Evolutionary conservation across 2,113 vertebrate species (phyloP).

Genomic region (Lycocorax pyrrhopterus): DNA sequence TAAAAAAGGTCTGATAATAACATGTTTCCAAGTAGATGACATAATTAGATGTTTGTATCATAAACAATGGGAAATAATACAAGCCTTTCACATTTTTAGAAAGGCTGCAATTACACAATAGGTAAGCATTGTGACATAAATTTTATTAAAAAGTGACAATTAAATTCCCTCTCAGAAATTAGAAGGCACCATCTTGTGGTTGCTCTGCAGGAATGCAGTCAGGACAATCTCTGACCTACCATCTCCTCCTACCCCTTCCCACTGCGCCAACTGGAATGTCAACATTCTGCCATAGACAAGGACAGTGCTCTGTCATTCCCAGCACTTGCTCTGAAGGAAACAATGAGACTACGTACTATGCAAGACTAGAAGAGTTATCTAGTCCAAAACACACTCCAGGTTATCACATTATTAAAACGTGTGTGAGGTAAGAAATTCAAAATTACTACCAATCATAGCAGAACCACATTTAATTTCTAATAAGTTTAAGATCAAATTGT

Average conservation of each 20-base stretch:
- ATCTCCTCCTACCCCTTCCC: background rate
- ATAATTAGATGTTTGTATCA: slow-evolving; percentile 16
- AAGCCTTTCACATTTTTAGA: background rate
- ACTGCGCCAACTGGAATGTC: background rate
- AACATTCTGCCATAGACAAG: background rate
- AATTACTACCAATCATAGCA: background rate
- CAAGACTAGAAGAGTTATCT: background rate
- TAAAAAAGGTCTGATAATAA: slow-evolving; percentile 67
- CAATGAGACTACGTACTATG: background rate
- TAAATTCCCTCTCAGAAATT: slow-evolving; percentile 11
- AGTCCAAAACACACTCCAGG: background rate
- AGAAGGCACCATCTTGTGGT: slow-evolving; percentile 43
- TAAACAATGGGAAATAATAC: slow-evolving; percentile 1
- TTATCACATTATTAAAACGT: background rate
- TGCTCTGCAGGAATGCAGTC: slow-evolving; percentile 32
- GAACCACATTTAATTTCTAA: background rate
- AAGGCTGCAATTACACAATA: background rate
- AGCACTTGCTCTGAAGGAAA: background rate
- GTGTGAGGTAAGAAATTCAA: background rate
- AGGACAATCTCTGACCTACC: background rate
- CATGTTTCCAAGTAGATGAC: slow-evolving; percentile 25
- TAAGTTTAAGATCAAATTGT: background rate
- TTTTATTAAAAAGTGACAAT: background rate
- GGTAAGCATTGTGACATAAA: background rate
- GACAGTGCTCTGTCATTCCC: background rate